Evolutionary conservation across 2,113 vertebrate genomes (phyloP).

Genomic region (Malurus melanocephalus): DNA sequence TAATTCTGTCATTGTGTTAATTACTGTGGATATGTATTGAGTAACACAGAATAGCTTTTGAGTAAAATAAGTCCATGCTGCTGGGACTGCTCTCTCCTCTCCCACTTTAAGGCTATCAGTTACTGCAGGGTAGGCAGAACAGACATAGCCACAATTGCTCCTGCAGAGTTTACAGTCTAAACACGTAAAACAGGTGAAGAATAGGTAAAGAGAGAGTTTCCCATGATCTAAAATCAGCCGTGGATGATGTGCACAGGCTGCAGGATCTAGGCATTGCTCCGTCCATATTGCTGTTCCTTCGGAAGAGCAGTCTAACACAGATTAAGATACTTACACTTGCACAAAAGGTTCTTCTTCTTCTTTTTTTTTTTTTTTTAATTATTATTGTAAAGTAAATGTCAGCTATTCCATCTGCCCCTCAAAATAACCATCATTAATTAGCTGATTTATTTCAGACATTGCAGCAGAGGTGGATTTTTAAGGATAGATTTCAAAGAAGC

Average conservation of each 20-base stretch:
- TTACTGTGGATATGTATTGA: background rate
- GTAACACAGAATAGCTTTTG: background rate
- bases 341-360: background rate
- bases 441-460: constrained; percentile 28
- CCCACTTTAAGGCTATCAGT: background rate
- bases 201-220: background rate
- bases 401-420: constrained; percentile 59
- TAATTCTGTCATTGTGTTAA: background rate
- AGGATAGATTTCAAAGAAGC: constrained; percentile 41
- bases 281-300: background rate
- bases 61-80: background rate
- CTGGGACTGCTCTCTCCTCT: background rate
- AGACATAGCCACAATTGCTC: background rate
- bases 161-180: background rate
- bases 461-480: constrained; percentile 47
- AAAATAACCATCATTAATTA: constrained; percentile 54
- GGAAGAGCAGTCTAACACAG: background rate
- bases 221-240: background rate
- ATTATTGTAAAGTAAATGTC: constrained; percentile 52
- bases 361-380: background rate
- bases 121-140: background rate
- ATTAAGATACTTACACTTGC: constrained; percentile 1
- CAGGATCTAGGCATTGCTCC: background rate
- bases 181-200: background rate
- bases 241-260: background rate